A percentile compares a stretch with the other conserved stretches of the same genome.
phyloP scores from a whole-genome alignment of 2,797 vertebrate species.

The Micropoecilia bifurca region DNA sequence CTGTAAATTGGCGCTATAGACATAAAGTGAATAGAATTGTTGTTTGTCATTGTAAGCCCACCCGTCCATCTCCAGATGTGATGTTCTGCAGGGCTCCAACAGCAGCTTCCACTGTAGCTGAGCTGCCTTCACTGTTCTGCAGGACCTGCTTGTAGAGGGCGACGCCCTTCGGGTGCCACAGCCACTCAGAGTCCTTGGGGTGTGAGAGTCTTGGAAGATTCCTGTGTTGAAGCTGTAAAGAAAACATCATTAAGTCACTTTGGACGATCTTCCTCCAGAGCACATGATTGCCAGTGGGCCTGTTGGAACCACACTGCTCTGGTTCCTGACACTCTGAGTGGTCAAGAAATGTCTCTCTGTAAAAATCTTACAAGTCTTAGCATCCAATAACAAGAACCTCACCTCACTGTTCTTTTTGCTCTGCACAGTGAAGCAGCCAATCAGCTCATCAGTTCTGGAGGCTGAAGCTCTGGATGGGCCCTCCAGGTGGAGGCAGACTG shows the following conservation, averaged over 20 bases:
- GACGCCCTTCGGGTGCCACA: conserved; percentile 94
- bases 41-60: conserved; percentile 57
- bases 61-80: conserved; percentile 91
- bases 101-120: conserved; percentile 87
- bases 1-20: background rate
- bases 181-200: conserved; percentile 93
- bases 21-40: background rate
- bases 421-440: conserved; percentile 92
- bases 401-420: conserved; percentile 89
- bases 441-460: conserved; percentile 73
- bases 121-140: conserved; percentile 85
- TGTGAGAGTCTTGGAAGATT: conserved; percentile 87
- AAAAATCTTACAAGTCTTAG: background rate
- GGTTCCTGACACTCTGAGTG: background rate
- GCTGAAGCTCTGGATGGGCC: conserved; percentile 79
- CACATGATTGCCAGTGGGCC: background rate
- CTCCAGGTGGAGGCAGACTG: conserved; percentile 87
- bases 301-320: background rate
- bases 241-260: background rate
- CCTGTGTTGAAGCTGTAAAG: conserved; percentile 77
- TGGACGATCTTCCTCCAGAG: background rate
- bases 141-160: conserved; percentile 88
- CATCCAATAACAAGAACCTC: background rate
- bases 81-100: conserved; percentile 94
- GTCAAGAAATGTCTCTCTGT: background rate